These are phyloP conservation scores for Alviniconcha marisindica DNA, from an alignment of 1,140 invertebrate genomes.

Conservation along the genomic window DNA sequence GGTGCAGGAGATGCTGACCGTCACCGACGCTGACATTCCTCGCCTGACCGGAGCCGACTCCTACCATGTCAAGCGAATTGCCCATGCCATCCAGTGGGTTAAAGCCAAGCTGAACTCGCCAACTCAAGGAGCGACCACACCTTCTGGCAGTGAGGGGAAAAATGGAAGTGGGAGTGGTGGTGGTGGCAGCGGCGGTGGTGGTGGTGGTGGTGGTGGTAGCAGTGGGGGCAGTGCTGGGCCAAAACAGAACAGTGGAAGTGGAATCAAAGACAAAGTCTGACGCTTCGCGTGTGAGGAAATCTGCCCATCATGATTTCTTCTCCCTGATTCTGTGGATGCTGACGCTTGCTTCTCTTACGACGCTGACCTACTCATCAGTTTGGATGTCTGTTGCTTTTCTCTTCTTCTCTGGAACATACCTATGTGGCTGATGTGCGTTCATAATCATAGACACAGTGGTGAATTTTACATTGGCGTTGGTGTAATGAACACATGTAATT, in stretches of 20 bases:
- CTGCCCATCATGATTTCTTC: no score
- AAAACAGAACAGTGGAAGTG: constrained; percentile 4
- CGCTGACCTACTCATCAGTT: no score
- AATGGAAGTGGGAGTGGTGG: not conserved
- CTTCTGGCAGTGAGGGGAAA: not conserved
- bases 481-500: no score
- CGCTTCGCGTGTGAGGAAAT: not conserved
- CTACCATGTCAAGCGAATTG: constrained; percentile 65
- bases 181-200: not conserved
- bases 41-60: constrained; percentile 58
- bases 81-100: constrained; percentile 71
- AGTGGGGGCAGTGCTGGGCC: not conserved
- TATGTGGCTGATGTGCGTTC: no score
- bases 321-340: no score
- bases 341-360: no score
- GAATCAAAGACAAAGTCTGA: constrained; percentile 34
- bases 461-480: no score
- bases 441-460: no score
- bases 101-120: constrained; percentile 59
- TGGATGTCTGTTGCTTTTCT: no score
- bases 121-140: constrained; percentile 47
- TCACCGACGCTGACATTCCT: constrained; percentile 60
- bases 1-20: constrained; percentile 57
- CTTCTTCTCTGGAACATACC: no score
- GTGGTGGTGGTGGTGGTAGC: not conserved